Evolutionary conservation across 2,888 invertebrate species (phyloP), one percentile per base, ranked within the genome.

Genomic region (Nephrocerus scutellatus): DNA sequence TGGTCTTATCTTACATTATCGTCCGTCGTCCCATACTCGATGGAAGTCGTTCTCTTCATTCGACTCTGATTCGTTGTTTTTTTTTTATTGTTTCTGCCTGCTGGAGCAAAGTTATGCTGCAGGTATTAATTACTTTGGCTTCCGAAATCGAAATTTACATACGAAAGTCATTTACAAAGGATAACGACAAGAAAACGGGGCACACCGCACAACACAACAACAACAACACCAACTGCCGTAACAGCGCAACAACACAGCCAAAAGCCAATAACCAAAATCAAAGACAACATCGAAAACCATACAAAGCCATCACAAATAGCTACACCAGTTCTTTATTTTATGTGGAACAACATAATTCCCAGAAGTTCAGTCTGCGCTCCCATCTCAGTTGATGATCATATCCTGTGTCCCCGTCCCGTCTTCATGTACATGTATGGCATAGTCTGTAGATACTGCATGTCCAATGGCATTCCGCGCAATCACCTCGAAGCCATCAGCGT

Each of bases 81-180:
- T 29, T 23, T 47, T 41, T 38, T 34, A 36, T 39, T 45, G 43
- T 44, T 41, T 35, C 41, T 48, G 46, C 43, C 51, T 54, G 48
- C 55, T 53, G n/a, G n/a, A n/a, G n/a, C n/a, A n/a, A n/a, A n/a
- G n/a, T n/a, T n/a, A n/a, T n/a, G n/a, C n/a, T 63, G 53, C 54
- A 54, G 54, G 62, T 64, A 66, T 64, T 64, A 64, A 64, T 66
- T 64, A 64, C 66, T 63, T 60, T 62, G 60, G 63, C 63, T 64
- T 63, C 63, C 63, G 63, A 65, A 65, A 65, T 59, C 58, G 57
- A 59, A 46, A 60, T 61, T 61, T 63, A 62, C 60, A 61, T 61
- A 62, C 59, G 59, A 50, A 58, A 58, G 60, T 58, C 60, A 57
- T 62, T 61, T 54, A 24, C 40, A 29, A 36, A 26, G 16, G 44